Evolutionary conservation across 2,113 vertebrate species (phyloP).

Genomic region (Aramus guarauna): DNA sequence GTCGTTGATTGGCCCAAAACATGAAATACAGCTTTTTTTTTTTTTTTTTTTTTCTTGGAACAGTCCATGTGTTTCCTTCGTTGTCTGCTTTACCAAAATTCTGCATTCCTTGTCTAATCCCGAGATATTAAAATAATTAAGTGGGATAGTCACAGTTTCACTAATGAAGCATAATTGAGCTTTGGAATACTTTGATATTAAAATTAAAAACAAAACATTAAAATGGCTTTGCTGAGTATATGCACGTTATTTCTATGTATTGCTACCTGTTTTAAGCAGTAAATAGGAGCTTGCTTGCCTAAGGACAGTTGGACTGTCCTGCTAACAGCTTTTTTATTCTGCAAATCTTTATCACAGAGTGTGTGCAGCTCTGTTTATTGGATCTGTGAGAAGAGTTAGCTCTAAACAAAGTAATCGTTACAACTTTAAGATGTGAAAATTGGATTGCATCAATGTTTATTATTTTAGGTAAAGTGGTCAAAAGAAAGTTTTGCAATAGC

Average conservation of each 20-base stretch:
- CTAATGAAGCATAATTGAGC: conserved; percentile 67
- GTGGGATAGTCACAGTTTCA: conserved; percentile 62
- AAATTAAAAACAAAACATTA: conserved; percentile 39
- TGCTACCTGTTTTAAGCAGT: neutral
- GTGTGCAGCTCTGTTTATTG: neutral
- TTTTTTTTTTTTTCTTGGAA: conserved; percentile 32
- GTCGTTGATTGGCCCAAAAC: conserved; percentile 62
- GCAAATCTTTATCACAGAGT: neutral
- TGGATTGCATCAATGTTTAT: neutral
- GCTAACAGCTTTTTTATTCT: neutral
- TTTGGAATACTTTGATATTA: conserved; percentile 64
- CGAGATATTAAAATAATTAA: conserved; percentile 72
- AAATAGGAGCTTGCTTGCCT: neutral
- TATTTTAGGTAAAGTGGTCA: neutral
- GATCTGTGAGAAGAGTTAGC: neutral
- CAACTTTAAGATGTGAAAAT: neutral
- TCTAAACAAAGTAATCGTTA: neutral
- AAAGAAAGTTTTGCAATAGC: neutral
- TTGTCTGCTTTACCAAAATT: conserved; percentile 57
- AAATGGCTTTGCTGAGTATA: conserved; percentile 12
- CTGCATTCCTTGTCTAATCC: conserved; percentile 66
- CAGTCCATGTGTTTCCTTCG: conserved; percentile 27
- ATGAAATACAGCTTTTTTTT: conserved; percentile 65
- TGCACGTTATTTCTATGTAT: neutral
- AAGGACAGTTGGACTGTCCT: neutral